Evolutionary conservation across 2,888 invertebrate genomes (phyloP), one percentile per base, ranked within the genome.

Genomic region (Apantesis nais): DNA sequence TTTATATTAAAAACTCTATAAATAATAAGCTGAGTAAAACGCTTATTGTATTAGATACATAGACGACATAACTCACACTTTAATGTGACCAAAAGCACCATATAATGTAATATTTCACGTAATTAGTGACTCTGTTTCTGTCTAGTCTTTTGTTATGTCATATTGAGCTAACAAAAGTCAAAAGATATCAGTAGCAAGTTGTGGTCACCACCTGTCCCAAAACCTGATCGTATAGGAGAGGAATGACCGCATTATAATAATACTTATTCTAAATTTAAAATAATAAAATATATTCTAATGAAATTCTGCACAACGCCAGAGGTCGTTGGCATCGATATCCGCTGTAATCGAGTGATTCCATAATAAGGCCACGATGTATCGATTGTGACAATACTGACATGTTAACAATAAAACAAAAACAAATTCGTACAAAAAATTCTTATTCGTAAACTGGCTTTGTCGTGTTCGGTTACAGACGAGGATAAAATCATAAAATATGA

Each of bases 261-360:
- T 78, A 62, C 64, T 34, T 72, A 71, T 75, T 75, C 74, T 78
- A 73, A 71, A 72, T 77, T 68, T 70, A 48, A 79, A 78, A 78
- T 74, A 71, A 66, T 69, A 63, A 77, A 79, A 77, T 75, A 72
- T 72, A 81, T 78, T 76, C 67, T 69, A 81, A 80, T 78, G 77
- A 73, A 81, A 81, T 81, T 80, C 81, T 62, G 80, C 60, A 74
- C 81, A 70, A 69, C 69, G 62, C 25, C 52, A 74, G 76, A 76
- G 81, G 80, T 82, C 82, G 77, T 73, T 74, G 80, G 62, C 80
- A 71, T 62, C 34, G 63, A 71, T 81, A 77, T 82, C 78, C 79
- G 81, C 78, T 74, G 70, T 74, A 72, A 80, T 80, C 77, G 78
- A 74, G 39, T 75, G 73, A 74, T 80, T 73, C 75, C 80, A 81